phyloP scores from a whole-genome alignment of 2,797 vertebrate genomes.

The Alfaro cultratus region DNA sequence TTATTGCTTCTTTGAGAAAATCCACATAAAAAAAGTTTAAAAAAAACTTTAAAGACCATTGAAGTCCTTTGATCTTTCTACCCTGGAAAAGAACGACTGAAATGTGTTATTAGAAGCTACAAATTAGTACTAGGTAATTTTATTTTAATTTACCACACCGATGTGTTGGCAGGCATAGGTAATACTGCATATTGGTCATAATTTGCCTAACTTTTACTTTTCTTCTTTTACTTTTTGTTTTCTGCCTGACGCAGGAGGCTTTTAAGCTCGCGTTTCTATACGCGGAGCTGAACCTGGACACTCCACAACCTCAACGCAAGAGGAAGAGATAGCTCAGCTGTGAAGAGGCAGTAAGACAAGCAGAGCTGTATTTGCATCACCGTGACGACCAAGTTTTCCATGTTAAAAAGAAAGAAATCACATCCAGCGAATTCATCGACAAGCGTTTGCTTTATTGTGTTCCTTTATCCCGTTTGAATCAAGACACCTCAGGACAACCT shows the following conservation, averaged over 20 bases:
- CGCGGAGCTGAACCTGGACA: constrained; percentile 82
- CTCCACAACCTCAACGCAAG: constrained; percentile 28
- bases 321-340: constrained; percentile 39
- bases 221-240: too few species aligned
- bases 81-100: neutral
- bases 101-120: neutral
- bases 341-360: neutral
- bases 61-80: neutral
- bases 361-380: neutral
- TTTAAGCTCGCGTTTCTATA: constrained; percentile 90
- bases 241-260: constrained; percentile 82
- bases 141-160: neutral
- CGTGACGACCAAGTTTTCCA: neutral
- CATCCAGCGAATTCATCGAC: neutral
- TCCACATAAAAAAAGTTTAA: neutral
- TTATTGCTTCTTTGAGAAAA: constrained; percentile 3
- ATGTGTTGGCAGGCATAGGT: neutral
- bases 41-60: neutral
- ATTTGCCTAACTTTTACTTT: neutral
- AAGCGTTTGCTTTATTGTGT: constrained; percentile 31
- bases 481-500: neutral
- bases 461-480: neutral
- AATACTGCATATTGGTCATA: neutral
- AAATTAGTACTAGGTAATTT: neutral
- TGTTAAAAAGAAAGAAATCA: constrained; percentile 11